Evolutionary conservation across 2,797 vertebrate species (phyloP), one percentile per base, ranked within the genome.

Genomic region (Trachurus trachurus): DNA sequence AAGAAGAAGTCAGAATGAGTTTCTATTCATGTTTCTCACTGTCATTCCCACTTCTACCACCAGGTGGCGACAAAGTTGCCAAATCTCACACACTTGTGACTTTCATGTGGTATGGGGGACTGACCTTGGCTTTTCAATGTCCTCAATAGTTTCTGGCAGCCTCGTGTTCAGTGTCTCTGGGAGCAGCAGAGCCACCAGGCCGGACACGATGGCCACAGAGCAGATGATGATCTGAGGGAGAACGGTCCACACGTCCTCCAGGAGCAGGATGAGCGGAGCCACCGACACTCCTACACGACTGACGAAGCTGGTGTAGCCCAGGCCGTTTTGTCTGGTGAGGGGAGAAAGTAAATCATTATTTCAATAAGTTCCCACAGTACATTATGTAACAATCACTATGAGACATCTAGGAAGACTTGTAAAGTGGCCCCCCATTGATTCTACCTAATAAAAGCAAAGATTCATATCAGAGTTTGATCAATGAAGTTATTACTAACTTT

Each of bases 111-210:
- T 22, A 0, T n/a, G n/a, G n/a, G n/a, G n/a, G n/a, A 67, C 45
- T 9, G 59, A 97, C 96, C 85, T 92, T 1, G 83, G 79, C 54
- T 88, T 84, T 72, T 98, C 97, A 0, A 97, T 42, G n/a, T 98
- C 97, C 26, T 96, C 95, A 1, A 98, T 95, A 9, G 96, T 96
- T 89, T 99, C 96, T 0, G 96, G 97, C 54, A 98, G 93, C 52
- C 59, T 84, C 0, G 1, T 1, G 0, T 91, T 71, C 59, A 83
- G 90, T 0, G 97, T 98, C 90, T 98, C 97, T 0, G 96, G 96
- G 0, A 99, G 95, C 72, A 97, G 90, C 49, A 96, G 93, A 4
- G 95, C 86, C 53, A 86, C 73, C 0, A 92, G 76, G 1, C 96
- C 96, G 0, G 94, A 93, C 31, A 89, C 17, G 34, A 96, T 59